Percentiles rank a stretch among this genome's conserved stretches.
Evolutionary conservation across 2,888 invertebrate genomes (phyloP).

Genomic region (Erebia ligea): DNA sequence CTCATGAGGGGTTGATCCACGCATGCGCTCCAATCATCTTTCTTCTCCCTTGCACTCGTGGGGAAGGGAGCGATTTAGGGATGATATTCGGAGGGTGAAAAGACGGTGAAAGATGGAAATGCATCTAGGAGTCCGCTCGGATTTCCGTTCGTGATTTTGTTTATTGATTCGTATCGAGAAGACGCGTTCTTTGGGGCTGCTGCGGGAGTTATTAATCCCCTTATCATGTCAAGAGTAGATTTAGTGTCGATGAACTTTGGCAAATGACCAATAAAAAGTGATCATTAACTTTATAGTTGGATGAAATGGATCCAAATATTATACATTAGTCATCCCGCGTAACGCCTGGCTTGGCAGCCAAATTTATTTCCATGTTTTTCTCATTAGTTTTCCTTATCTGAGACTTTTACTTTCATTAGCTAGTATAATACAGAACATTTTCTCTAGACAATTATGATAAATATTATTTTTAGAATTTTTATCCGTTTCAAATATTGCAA

Average conservation of each 20-base stretch:
- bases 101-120: slow-evolving; percentile 82
- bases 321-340: slow-evolving; percentile 7
- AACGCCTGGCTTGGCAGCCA: slow-evolving; percentile 1
- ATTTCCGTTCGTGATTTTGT: slow-evolving; percentile 82
- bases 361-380: slow-evolving; percentile 14
- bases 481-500: too few relatives aligned
- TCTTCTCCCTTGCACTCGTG: slow-evolving; percentile 60
- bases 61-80: slow-evolving; percentile 65
- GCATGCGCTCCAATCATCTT: slow-evolving; percentile 64
- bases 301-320: slow-evolving; percentile 6
- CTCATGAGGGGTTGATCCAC: slow-evolving; percentile 76
- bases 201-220: slow-evolving; percentile 68
- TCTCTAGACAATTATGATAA: background rate
- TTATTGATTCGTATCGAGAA: slow-evolving; percentile 78
- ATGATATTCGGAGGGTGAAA: slow-evolving; percentile 80
- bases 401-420: slow-evolving; percentile 1
- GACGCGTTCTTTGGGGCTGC: slow-evolving; percentile 58
- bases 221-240: slow-evolving; percentile 68
- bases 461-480: background rate
- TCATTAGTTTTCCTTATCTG: slow-evolving; percentile 5
- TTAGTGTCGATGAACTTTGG: slow-evolving; percentile 60
- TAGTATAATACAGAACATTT: background rate
- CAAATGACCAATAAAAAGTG: slow-evolving; percentile 60
- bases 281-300: slow-evolving; percentile 49
- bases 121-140: slow-evolving; percentile 81